Conservation (phyloP, 1,140 invertebrate genomes). For the Drosophila eugracilis region DNA sequence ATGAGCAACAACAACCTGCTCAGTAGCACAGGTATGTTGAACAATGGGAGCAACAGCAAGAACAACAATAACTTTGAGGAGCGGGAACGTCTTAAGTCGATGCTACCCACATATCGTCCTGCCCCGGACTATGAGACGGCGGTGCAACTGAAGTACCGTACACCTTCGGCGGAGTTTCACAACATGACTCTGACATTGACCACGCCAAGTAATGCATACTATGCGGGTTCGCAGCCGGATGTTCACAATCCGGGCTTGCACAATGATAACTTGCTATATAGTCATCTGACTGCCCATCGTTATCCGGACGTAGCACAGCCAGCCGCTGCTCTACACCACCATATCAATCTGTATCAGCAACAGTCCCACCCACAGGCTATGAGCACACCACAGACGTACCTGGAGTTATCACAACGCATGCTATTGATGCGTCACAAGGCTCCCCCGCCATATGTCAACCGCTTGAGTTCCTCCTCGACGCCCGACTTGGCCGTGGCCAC, state of each 20-base stretch:
- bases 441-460: conserved; percentile 91
- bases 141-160: conserved; percentile 91
- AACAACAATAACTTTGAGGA: conserved; percentile 61
- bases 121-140: conserved; percentile 98
- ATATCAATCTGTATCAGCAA: conserved; percentile 67
- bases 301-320: conserved; percentile 88
- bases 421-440: conserved; percentile 91
- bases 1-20: conserved; percentile 86
- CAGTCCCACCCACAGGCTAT: conserved; percentile 54
- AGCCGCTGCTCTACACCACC: conserved; percentile 83
- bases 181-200: conserved; percentile 66
- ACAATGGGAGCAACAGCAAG: conserved; percentile 58
- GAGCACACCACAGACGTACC: conserved; percentile 49
- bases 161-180: conserved; percentile 84
- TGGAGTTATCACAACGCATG: conserved; percentile 85
- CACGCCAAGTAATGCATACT: conserved; percentile 64
- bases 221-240: conserved; percentile 80
- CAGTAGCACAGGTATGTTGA: conserved; percentile 71
- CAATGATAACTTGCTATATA: conserved; percentile 62
- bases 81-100: conserved; percentile 86
- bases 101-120: conserved; percentile 94
- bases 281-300: conserved; percentile 73
- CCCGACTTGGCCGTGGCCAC: conserved; percentile 91
- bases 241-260: conserved; percentile 73
- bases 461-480: conserved; percentile 91